Evolutionary conservation across 2,797 vertebrate species (phyloP), one percentile per base, ranked within the genome.

Genomic region (Sebastes flavidus): DNA sequence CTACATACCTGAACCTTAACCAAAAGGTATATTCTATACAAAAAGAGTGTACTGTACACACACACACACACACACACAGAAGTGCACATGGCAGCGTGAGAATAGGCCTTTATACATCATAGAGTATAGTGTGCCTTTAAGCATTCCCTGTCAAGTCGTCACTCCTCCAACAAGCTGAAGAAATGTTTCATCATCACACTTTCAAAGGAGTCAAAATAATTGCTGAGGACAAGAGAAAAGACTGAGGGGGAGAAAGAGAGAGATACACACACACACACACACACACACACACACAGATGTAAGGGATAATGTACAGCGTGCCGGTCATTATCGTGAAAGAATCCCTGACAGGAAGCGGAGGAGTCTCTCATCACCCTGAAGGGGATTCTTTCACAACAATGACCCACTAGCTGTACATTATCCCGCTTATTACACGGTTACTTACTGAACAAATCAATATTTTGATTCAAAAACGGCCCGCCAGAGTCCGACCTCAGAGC

Each of bases 131-230:
- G 24, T 68, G 61, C 65, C 76, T 66, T 52, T 63, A 68, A 72
- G 63, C 67, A 70, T 81, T 80, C 30, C 32, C 72, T 81, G 81
- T 76, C 81, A 78, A 79, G 69, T 82, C 27, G 49, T 77, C 9
- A 70, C 46, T 52, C 52, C 55, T 34, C 38, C 67, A 59, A 65
- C 61, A 63, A 54, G 27, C 66, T 7, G 27, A 36, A 56, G 56
- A 75, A 63, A 62, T 60, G 60, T 61, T 82, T 83, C 78, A 81
- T 88, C 78, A 63, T 60, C 25, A 56, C 25, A 29, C 62, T 63
- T 79, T 84, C 46, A 76, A 72, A 80, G 77, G 36, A 78, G 67
- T 67, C 34, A 46, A 65, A 80, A 75, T 65, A 55, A 87, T 66
- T 79, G 52, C 73, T 55, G 54, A 38, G 49, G 80, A 73, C 36